Conservation (phyloP, 1,140 invertebrate genomes). For the Panagrolaimus sp. region DNA sequence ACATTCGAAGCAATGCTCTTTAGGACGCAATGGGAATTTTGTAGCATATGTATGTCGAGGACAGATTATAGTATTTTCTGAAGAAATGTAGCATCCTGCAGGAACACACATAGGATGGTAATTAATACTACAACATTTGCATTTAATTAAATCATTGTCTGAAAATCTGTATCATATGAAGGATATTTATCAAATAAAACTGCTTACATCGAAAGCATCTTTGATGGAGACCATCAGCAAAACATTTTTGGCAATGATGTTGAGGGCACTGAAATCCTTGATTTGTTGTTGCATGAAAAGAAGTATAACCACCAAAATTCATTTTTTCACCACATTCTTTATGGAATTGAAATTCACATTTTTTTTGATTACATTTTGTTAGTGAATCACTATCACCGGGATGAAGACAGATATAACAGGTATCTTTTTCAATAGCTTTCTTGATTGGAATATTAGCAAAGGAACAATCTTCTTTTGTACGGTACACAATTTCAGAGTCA, state of each 20-base stretch:
- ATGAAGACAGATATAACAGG: background rate
- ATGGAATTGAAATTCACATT: background rate
- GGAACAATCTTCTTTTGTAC: no score
- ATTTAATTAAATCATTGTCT: background rate
- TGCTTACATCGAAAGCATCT: background rate
- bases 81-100: background rate
- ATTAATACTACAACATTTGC: background rate
- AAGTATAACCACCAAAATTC: background rate
- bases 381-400: background rate
- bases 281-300: background rate
- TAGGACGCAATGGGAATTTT: background rate
- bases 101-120: background rate
- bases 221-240: background rate
- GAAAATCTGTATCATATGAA: no score
- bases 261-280: constrained; percentile 2
- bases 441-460: no score
- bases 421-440: no score
- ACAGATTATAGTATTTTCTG: background rate
- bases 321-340: background rate
- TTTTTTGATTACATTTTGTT: no score
- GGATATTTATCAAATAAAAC: background rate
- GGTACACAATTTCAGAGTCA: no score
- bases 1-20: constrained; percentile 2
- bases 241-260: background rate
- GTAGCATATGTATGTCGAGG: background rate